A percentile compares a stretch with the other conserved stretches of the same genome.
phyloP scores from a whole-genome alignment of 2,888 invertebrate species.

The Phyllotreta cruciferae region DNA sequence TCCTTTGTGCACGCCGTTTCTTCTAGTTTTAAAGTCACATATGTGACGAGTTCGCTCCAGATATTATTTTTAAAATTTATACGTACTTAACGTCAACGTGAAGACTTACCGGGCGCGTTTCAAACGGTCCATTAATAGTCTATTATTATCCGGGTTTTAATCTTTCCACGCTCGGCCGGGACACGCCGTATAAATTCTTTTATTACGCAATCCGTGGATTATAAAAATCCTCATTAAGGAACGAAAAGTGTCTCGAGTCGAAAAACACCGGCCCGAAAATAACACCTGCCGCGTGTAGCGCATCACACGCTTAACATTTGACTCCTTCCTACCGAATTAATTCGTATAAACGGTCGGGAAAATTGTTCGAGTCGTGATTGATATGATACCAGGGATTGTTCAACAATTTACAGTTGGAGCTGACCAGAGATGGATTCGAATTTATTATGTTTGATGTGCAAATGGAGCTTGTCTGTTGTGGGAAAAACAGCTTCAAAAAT shows the following conservation, averaged over 20 bases:
- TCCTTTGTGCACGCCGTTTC: too few relatives aligned
- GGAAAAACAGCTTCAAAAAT: too few relatives aligned
- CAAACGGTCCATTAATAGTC: slow-evolving; percentile 4
- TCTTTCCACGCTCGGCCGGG: slow-evolving; percentile 5
- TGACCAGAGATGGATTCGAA: slow-evolving; percentile 3
- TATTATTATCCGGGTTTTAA: slow-evolving; percentile 12
- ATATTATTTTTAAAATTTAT: not conserved
- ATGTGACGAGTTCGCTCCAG: too few relatives aligned
- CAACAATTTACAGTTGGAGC: slow-evolving; percentile 16
- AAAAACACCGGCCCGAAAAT: slow-evolving; percentile 16
- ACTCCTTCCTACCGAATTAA: slow-evolving; percentile 21
- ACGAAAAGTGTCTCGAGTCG: slow-evolving; percentile 6
- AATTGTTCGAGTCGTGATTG: slow-evolving; percentile 22
- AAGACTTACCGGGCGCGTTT: not conserved
- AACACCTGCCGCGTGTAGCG: slow-evolving; percentile 28
- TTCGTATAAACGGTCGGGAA: slow-evolving; percentile 27
- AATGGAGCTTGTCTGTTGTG: too few relatives aligned
- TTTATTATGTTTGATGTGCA: too few relatives aligned
- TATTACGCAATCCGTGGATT: slow-evolving; percentile 11
- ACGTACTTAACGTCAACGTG: not conserved
- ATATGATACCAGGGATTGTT: slow-evolving; percentile 20
- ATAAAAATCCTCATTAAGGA: slow-evolving; percentile 19
- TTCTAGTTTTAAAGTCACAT: too few relatives aligned
- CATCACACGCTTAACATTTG: slow-evolving; percentile 20
- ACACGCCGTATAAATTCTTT: slow-evolving; percentile 1